Base-by-base conservation (phyloP, 2,888 invertebrate species). In the Callosobruchus maculatus region DNA sequence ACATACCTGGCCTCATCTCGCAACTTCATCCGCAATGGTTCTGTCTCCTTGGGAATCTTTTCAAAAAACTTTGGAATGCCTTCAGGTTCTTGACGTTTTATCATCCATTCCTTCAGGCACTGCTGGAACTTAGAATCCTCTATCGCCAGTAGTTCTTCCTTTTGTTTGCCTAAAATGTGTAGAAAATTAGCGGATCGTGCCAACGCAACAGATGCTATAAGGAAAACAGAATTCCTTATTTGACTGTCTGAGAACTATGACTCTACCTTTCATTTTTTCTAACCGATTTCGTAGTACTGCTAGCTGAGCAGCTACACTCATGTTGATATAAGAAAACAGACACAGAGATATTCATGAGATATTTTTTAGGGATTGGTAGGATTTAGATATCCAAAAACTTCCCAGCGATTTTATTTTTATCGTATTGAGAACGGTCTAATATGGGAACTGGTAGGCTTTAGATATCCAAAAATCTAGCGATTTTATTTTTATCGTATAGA, bases 61-160 rank as follows among this genome's bases (percentile, higher is more conserved):
- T 91, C 92, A 83, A 92, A 94, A 85, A 95, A 95, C 84, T 92
- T 91, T 0, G 95, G 95, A 82, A 95, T 93, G 72, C 89, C 89
- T 79, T 89, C 89, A 0, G 90, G 89, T 26, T 72, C 69, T 0
- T 76, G 73, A 4, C 76, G 49, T 67, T 75, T 78, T 72, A 79
- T 79, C 18, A 80, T 81, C 81, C 82, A 84, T 77, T 85, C 78
- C 70, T 78, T 74, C 22, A 84, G 74, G 70, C 79, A 80, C 72
- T 82, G 77, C 79, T 83, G 81, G 75, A 82, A 85, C 76, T 81
- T 79, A 73, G 78, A 82, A 77, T 84, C 85, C 84, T 86, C 86
- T 0, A 76, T 31, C 77, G 81, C 76, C 66, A 77, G 74, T 81
- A 82, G 83, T 84, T 85, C 83, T 83, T 85, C 86, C 84, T 77